Evolutionary conservation across 2,888 invertebrate species (phyloP).

Genomic region (Hedya salicella): DNA sequence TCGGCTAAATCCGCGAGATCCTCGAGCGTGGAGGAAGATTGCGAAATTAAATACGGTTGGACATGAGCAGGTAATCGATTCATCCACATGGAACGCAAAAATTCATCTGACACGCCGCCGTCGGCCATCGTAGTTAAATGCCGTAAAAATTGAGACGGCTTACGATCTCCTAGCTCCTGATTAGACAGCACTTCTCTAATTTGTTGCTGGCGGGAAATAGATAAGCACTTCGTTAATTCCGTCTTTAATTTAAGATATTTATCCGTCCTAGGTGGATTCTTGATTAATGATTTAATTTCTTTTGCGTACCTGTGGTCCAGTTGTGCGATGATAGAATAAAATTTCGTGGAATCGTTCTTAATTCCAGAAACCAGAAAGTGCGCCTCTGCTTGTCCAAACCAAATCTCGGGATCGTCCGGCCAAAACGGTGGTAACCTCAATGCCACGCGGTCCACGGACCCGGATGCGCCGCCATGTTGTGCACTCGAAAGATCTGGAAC

Average conservation of each 20-base stretch:
- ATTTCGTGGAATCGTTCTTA: constrained; percentile 48
- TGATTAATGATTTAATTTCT: constrained; percentile 46
- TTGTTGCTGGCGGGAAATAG: constrained; percentile 22
- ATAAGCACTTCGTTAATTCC: too few relatives aligned
- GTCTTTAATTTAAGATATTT: too few relatives aligned
- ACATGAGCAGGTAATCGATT: constrained; percentile 3
- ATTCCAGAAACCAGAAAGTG: constrained; percentile 50
- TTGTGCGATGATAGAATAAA: constrained; percentile 47
- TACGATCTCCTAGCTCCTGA: constrained; percentile 27
- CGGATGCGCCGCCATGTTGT: constrained; percentile 1
- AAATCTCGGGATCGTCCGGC: constrained; percentile 50
- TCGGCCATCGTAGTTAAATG: background rate
- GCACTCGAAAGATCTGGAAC: background rate
- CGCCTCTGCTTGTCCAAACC: constrained; percentile 53
- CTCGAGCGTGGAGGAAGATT: background rate
- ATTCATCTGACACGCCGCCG: background rate
- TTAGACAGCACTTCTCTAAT: background rate
- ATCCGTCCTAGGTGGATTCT: constrained; percentile 42
- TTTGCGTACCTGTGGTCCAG: constrained; percentile 46
- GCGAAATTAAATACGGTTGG: constrained; percentile 3
- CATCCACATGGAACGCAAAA: constrained; percentile 6
- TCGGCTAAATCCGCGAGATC: background rate
- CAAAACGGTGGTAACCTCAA: constrained; percentile 50
- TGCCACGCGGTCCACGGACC: constrained; percentile 31
- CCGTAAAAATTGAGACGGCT: constrained; percentile 10